Evolutionary conservation across 2,888 invertebrate species (phyloP).

Genomic region (Urechis unicinctus): DNA sequence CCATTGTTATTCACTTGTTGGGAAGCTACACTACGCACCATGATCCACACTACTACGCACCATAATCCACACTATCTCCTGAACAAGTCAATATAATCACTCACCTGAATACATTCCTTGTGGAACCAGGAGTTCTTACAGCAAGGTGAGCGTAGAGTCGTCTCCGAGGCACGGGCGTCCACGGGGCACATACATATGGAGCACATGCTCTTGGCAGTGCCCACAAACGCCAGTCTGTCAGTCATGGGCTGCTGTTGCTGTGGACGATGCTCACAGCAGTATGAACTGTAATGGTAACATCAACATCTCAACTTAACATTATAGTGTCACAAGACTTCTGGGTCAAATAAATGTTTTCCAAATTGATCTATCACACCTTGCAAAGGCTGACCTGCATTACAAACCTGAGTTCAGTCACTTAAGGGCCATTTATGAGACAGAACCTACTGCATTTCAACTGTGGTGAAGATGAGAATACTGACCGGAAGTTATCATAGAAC

Average conservation of each 20-base stretch:
- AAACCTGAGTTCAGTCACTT: too few species aligned
- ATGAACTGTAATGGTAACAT: slow-evolving; percentile 62
- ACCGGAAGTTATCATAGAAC: slow-evolving; percentile 39
- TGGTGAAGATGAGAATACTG: slow-evolving; percentile 48
- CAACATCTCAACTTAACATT: too few species aligned
- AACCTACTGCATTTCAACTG: background rate
- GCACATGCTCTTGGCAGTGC: slow-evolving; percentile 53
- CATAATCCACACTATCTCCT: background rate
- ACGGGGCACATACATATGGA: slow-evolving; percentile 66
- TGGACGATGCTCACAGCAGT: slow-evolving; percentile 60
- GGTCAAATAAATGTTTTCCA: too few species aligned
- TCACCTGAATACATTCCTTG: slow-evolving; percentile 56
- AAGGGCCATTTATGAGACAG: background rate
- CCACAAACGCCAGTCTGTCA: slow-evolving; percentile 30
- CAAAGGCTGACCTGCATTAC: too few species aligned
- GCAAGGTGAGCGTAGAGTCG: slow-evolving; percentile 67
- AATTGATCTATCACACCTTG: too few species aligned
- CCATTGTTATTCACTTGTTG: too few species aligned
- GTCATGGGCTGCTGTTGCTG: slow-evolving; percentile 52
- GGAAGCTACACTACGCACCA: background rate
- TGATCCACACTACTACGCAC: background rate
- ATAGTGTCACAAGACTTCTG: too few species aligned
- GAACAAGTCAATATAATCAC: background rate
- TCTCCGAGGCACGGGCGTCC: slow-evolving; percentile 45
- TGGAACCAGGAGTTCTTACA: slow-evolving; percentile 75